Base-by-base conservation (phyloP, 2,888 invertebrate genomes). In the Drosophila merina region DNA sequence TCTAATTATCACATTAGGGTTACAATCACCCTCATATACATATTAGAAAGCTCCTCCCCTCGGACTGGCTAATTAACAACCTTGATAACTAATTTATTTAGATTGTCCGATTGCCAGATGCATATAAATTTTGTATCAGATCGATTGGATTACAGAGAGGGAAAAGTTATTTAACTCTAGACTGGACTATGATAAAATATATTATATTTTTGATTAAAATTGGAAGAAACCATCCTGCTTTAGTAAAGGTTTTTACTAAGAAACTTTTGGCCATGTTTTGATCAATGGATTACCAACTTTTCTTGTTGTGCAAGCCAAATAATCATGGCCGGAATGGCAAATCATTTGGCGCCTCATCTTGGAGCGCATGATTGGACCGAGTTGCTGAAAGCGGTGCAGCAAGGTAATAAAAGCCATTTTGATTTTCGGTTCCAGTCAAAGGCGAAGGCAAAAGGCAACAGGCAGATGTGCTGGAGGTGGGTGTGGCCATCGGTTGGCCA, bases 381-480 rank as follows among this genome's bases (percentile, higher is more conserved):
- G 45, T 64, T 72, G 75, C 71, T 76, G 71, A 72, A 76, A 85
- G 63, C 72, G 69, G 76, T 45, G 50, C 12, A 51, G 67, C 63
- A 64, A 64, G 75, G 82, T 86, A 84, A 88, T 88, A 86, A 82
- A 87, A 88, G 84, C 84, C 84, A 84, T 84, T 84, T 84, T 84
- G 87, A 69, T 84, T 58, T 68, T 69, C 56, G 72, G 60, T 57
- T 70, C 55, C 54, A 51, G 76, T 57, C 56, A 36, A 52, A 57
- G 55, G 31, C 54, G 10, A 42, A 9, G 59, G 20, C 20, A 20
- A 47, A 54, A 20, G 20, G 20, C 20, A 20, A 20, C 54, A 33
- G 49, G 51, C 8, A 45, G 58, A 40, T 12, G 38, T 30, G 66
- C 28, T 14, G 30, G 64, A 51, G 63, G 63, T 88, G 88, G 84